These are phyloP conservation scores for Florisuga fusca DNA, from an alignment of 2,797 vertebrate species.

Conservation along the genomic window DNA sequence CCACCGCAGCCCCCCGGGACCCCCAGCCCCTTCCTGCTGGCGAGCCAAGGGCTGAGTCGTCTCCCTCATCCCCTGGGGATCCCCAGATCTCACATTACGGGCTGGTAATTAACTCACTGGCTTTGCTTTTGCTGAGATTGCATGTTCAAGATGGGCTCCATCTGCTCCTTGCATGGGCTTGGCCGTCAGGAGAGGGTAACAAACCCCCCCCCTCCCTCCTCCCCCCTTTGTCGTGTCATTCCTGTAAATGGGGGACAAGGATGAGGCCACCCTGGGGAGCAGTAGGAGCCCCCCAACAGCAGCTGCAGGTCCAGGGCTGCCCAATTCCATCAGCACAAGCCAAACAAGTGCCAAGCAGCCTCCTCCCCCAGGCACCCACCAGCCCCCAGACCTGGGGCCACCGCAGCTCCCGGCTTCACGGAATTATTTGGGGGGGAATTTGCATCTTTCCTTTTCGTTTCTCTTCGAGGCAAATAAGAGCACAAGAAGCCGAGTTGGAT, in stretches of 20 bases:
- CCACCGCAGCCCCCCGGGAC: accelerated
- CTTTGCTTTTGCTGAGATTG: slow-evolving; percentile 76
- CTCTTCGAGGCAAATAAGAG: background rate
- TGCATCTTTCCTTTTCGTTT: background rate
- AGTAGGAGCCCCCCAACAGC: accelerated
- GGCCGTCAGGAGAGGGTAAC: background rate
- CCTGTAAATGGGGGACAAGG: accelerated
- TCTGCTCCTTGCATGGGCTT: slow-evolving; percentile 30
- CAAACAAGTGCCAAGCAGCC: background rate
- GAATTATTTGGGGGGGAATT: background rate
- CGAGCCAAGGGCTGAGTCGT: background rate
- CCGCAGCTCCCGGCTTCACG: background rate
- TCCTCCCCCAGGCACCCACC: background rate
- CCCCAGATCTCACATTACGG: slow-evolving; percentile 33
- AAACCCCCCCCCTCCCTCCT: background rate
- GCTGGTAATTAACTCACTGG: slow-evolving; percentile 76
- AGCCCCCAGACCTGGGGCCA: background rate
- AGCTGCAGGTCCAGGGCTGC: background rate
- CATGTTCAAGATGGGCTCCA: slow-evolving; percentile 62
- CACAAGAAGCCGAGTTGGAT: background rate
- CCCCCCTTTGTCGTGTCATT: accelerated
- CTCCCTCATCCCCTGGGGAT: slow-evolving; percentile 15
- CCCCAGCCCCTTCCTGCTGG: background rate
- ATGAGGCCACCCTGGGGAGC: accelerated
- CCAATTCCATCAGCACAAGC: accelerated